Evolutionary conservation across 2,797 vertebrate genomes (phyloP).

Genomic region (Tokudaia tokunoshimensis): DNA sequence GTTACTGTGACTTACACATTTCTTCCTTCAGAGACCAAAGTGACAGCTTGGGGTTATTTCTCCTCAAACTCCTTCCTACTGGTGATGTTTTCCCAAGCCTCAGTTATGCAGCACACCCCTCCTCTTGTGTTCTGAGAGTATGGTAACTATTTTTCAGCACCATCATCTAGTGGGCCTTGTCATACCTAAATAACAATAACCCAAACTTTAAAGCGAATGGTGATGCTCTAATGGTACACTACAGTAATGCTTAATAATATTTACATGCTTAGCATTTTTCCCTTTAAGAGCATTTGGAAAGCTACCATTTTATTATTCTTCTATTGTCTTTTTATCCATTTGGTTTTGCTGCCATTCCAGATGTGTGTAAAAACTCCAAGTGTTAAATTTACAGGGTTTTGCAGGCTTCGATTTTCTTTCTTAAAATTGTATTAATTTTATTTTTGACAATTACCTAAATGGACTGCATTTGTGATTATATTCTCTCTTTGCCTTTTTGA

Average conservation of each 20-base stretch:
- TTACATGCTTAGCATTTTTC: background rate
- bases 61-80: background rate
- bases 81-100: fast-evolving
- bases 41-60: background rate
- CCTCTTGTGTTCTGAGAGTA: background rate
- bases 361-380: background rate
- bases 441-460: background rate
- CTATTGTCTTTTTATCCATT: background rate
- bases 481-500: background rate
- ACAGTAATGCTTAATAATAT: background rate
- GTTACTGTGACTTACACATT: background rate
- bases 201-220: background rate
- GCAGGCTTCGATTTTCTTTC: background rate
- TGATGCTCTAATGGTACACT: background rate
- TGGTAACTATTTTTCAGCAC: background rate
- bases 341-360: background rate
- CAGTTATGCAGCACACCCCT: fast-evolving
- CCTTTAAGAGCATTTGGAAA: background rate
- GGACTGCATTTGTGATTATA: background rate
- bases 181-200: background rate
- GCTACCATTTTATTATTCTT: background rate
- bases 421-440: background rate
- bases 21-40: background rate
- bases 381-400: background rate
- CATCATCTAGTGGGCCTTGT: background rate